Conservation (phyloP, 2,888 invertebrate species). For the Microdon myrmicae region DNA sequence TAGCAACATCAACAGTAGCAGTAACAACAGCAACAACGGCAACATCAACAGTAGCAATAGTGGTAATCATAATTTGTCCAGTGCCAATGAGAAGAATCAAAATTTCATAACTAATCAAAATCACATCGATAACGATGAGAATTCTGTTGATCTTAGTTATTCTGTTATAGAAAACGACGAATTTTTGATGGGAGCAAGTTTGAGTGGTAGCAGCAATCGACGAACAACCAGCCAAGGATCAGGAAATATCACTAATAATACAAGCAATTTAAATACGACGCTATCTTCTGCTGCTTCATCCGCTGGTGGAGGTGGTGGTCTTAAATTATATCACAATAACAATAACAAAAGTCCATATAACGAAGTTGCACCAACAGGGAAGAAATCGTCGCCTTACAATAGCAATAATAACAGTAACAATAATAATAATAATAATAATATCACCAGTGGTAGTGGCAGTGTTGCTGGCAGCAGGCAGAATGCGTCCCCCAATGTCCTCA, state of each 20-base stretch:
- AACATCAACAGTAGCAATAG: constrained; percentile 45
- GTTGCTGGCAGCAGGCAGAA: constrained; percentile 24
- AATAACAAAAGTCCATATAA: constrained; percentile 40
- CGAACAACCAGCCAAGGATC: constrained; percentile 7
- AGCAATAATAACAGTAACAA: constrained; percentile 24
- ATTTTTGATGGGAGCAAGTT: constrained; percentile 55
- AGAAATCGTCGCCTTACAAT: constrained; percentile 28
- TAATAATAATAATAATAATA: constrained; percentile 36
- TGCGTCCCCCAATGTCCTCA: constrained; percentile 39
- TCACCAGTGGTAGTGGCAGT: constrained; percentile 27
- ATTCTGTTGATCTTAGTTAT: constrained; percentile 63
- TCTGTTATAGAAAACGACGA: constrained; percentile 63
- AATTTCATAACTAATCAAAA: constrained; percentile 47
- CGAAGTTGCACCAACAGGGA: constrained; percentile 18
- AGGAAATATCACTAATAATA: too few relatives aligned
- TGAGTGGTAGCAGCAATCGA: constrained; percentile 11
- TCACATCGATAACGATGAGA: constrained; percentile 57
- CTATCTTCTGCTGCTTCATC: constrained; percentile 14
- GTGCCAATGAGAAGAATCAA: constrained; percentile 43
- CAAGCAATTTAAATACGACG: too few relatives aligned
- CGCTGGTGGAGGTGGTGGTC: constrained; percentile 13
- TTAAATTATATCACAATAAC: constrained; percentile 44
- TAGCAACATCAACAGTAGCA: constrained; percentile 29
- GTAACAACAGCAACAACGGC: constrained; percentile 27
- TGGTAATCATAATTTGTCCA: too few relatives aligned